Evolutionary conservation across 2,888 invertebrate genomes (phyloP).

Genomic region (Agapostemon virescens): DNA sequence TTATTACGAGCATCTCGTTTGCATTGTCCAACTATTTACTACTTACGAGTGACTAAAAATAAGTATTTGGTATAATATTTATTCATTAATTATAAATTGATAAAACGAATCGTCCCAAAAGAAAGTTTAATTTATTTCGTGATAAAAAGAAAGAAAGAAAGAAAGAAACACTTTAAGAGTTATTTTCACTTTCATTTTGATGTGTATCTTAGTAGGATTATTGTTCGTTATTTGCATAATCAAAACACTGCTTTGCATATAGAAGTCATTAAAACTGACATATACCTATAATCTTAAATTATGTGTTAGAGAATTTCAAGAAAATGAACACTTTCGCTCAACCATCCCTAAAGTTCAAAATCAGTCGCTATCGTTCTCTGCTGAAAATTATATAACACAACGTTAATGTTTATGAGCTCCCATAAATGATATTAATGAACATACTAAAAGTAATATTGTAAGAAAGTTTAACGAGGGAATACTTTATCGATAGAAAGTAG

Average conservation of each 20-base stretch:
- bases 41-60: neutral
- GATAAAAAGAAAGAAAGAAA: no score
- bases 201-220: neutral
- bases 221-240: slow-evolving; percentile 1
- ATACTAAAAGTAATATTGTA: neutral
- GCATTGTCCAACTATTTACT: neutral
- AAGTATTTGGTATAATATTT: neutral
- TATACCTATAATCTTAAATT: neutral
- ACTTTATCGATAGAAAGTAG: neutral
- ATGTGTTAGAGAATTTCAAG: slow-evolving; percentile 2
- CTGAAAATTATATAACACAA: neutral
- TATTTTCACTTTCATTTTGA: slow-evolving; percentile 1
- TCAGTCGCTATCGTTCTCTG: neutral
- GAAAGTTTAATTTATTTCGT: neutral
- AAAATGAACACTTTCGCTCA: neutral
- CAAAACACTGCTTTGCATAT: neutral
- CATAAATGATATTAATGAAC: neutral
- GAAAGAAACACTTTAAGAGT: neutral
- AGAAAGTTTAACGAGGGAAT: neutral
- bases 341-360: slow-evolving; percentile 4
- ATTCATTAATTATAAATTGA: neutral
- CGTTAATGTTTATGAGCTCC: neutral
- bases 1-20: neutral
- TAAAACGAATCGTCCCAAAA: neutral
- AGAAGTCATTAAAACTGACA: neutral